phyloP scores from a whole-genome alignment of 2,113 vertebrate genomes.

The Phalacrocorax pelagicus region DNA sequence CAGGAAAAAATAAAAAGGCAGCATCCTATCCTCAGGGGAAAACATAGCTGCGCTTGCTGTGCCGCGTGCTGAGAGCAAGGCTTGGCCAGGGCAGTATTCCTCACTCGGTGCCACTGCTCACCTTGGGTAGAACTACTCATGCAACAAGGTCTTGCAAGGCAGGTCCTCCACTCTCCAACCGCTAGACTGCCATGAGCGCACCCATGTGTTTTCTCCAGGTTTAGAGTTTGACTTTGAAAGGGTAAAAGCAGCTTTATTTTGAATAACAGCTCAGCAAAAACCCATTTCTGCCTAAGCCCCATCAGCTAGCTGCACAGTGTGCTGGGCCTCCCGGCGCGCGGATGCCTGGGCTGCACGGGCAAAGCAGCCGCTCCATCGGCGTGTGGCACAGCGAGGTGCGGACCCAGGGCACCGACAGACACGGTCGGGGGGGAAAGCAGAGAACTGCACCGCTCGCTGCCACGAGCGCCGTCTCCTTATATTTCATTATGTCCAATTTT shows the following conservation, averaged over 20 bases:
- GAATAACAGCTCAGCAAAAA: neutral
- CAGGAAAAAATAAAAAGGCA: neutral
- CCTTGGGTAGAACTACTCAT: neutral
- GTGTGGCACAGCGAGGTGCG: accelerated
- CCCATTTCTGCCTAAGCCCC: neutral
- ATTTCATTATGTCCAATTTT: neutral
- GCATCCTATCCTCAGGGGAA: neutral
- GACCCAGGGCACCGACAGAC: neutral
- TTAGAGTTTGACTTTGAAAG: neutral
- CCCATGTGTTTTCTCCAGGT: neutral
- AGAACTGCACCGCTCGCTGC: accelerated
- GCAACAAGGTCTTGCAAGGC: too few species aligned
- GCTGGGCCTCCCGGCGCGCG: neutral
- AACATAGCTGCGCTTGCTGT: neutral
- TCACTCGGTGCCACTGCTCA: neutral
- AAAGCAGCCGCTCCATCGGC: neutral
- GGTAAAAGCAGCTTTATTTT: conserved; percentile 13
- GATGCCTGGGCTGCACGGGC: neutral
- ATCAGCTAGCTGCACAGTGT: neutral
- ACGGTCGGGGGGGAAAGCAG: too few species aligned
- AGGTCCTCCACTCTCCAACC: neutral
- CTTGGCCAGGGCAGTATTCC: neutral
- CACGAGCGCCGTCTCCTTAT: neutral
- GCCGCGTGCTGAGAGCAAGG: neutral
- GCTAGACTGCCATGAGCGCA: neutral